Conservation (phyloP, 2,797 vertebrate genomes). For the Potorous gilbertii region DNA sequence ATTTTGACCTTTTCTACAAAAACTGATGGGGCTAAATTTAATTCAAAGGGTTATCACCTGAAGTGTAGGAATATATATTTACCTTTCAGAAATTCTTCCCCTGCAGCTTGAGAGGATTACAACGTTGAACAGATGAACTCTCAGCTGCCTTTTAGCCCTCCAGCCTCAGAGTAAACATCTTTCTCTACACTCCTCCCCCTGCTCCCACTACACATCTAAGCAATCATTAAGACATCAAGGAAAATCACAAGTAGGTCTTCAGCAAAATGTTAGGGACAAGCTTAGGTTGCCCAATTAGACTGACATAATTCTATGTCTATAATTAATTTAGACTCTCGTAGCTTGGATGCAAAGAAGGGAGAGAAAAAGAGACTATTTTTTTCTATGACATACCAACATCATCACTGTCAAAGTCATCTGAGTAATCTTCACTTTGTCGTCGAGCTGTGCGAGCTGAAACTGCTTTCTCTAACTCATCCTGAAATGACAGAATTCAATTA, state of each 20-base stretch:
- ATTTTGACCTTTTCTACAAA: conserved; percentile 8
- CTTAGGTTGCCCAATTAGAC: background rate
- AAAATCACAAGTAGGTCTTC: conserved; percentile 7
- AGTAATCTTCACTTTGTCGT: conserved; percentile 84
- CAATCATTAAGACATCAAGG: background rate
- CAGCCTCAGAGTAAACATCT: background rate
- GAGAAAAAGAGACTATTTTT: conserved; percentile 5
- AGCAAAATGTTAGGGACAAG: background rate
- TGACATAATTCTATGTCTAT: background rate
- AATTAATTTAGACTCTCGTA: background rate
- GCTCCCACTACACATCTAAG: background rate
- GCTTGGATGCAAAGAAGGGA: conserved; percentile 9
- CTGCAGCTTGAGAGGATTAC: background rate
- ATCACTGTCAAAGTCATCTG: conserved; percentile 89
- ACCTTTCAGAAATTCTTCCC: background rate
- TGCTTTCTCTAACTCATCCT: conserved; percentile 91
- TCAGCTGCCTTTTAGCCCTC: background rate
- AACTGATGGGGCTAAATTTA: background rate
- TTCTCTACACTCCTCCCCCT: background rate
- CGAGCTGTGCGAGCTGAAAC: conserved; percentile 85
- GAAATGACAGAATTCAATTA: conserved; percentile 71
- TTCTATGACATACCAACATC: conserved; percentile 82
- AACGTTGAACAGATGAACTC: background rate
- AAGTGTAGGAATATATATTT: background rate
- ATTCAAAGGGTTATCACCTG: background rate